phyloP scores from a whole-genome alignment of 2,113 vertebrate species.

The Rhadina sibilatrix region DNA sequence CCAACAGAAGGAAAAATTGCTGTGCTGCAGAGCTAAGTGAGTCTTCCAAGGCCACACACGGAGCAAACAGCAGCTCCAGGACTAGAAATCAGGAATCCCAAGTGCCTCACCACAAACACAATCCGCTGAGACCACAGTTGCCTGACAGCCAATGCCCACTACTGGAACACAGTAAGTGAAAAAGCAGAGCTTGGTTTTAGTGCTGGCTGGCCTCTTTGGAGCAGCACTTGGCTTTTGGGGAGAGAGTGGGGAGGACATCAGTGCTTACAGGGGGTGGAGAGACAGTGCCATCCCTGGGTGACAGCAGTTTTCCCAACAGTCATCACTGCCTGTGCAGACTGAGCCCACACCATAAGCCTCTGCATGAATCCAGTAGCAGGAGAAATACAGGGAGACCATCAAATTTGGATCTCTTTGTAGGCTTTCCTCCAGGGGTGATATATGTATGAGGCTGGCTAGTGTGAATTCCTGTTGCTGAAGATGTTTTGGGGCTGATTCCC shows the following conservation, averaged over 20 bases:
- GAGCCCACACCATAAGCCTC: fast-evolving
- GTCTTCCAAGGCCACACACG: conserved; percentile 44
- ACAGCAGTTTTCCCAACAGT: neutral
- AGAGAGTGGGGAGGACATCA: neutral
- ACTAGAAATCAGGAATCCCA: neutral
- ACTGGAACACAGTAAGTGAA: neutral
- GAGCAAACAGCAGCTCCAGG: neutral
- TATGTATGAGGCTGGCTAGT: neutral
- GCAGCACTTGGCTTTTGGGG: neutral
- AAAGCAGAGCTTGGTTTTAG: neutral
- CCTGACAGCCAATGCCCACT: conserved; percentile 48
- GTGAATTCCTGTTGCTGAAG: neutral
- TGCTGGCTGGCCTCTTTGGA: neutral
- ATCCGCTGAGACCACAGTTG: neutral
- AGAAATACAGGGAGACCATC: neutral
- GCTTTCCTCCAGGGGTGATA: neutral
- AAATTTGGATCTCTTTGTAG: neutral
- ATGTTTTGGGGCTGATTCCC: neutral
- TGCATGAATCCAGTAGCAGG: neutral
- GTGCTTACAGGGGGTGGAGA: neutral
- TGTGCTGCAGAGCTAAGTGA: neutral
- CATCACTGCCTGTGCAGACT: neutral
- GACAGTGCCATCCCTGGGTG: neutral
- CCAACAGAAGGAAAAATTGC: neutral
- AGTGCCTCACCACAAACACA: conserved; percentile 23